A percentile compares a stretch with the other conserved stretches of the same genome.
Evolutionary conservation across 2,888 invertebrate species (phyloP).

Genomic region (Lycocerus yunnanus): DNA sequence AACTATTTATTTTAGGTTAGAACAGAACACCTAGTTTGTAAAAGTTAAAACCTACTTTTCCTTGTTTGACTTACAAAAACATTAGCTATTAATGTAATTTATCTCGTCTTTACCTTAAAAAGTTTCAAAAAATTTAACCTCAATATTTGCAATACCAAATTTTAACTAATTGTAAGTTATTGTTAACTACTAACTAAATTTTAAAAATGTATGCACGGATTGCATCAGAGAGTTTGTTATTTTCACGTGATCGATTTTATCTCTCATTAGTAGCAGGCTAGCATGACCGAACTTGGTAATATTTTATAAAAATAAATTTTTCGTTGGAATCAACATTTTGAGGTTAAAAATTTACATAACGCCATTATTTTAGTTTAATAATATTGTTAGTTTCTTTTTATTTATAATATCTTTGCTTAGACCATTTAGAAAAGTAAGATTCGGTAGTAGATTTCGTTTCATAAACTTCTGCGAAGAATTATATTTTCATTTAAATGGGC

Average conservation of each 20-base stretch:
- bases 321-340: not conserved
- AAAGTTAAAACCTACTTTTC: no score
- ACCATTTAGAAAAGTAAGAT: conserved; percentile 4
- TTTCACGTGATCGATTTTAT: not conserved
- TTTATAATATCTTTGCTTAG: conserved; percentile 1
- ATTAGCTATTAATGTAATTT: no score
- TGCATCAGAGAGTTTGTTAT: not conserved
- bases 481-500: conserved; percentile 45
- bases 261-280: not conserved
- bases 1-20: not conserved
- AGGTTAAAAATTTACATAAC: not conserved
- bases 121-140: no score
- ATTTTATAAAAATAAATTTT: not conserved
- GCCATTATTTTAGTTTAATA: not conserved
- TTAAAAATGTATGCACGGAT: no score
- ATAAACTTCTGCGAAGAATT: conserved; percentile 33
- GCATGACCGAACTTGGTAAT: not conserved
- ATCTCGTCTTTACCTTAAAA: no score
- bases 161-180: no score
- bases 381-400: not conserved
- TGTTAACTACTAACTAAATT: no score
- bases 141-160: no score
- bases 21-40: not conserved
- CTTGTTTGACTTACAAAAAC: no score
- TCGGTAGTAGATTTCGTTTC: conserved; percentile 4